Evolutionary conservation across 2,888 invertebrate species (phyloP).

Genomic region (Melieria picta): DNA sequence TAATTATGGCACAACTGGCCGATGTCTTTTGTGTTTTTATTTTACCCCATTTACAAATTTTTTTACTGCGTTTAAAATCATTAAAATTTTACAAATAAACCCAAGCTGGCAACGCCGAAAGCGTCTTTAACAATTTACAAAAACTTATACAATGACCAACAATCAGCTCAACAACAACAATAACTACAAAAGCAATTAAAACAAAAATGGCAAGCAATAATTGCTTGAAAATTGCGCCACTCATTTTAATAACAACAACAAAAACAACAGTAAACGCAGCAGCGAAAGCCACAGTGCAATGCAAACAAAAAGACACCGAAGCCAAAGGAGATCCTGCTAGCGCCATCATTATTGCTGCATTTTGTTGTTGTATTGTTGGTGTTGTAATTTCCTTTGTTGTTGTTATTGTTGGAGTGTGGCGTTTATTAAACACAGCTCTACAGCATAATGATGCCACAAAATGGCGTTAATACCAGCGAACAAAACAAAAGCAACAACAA

Average conservation of each 20-base stretch:
- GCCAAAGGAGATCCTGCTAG: not conserved
- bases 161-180: slow-evolving; percentile 38
- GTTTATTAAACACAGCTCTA: slow-evolving; percentile 35
- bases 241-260: slow-evolving; percentile 53
- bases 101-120: slow-evolving; percentile 10
- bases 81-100: slow-evolving; percentile 12
- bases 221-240: slow-evolving; percentile 59
- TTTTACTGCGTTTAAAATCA: not conserved
- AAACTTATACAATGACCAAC: not conserved
- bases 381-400: slow-evolving; percentile 20
- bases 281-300: slow-evolving; percentile 51
- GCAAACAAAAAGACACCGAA: not conserved
- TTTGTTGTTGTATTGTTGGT: slow-evolving; percentile 13
- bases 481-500: slow-evolving; percentile 6
- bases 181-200: slow-evolving; percentile 38
- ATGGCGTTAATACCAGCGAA: slow-evolving; percentile 29
- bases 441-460: slow-evolving; percentile 32
- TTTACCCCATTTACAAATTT: too few species aligned
- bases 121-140: not conserved
- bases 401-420: slow-evolving; percentile 38
- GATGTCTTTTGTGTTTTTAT: slow-evolving; percentile 15
- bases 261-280: slow-evolving; percentile 16
- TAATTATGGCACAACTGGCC: slow-evolving; percentile 17
- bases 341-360: not conserved
- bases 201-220: slow-evolving; percentile 45